phyloP scores from a whole-genome alignment of 2,888 invertebrate species.

The Limnephilus marmoratus region DNA sequence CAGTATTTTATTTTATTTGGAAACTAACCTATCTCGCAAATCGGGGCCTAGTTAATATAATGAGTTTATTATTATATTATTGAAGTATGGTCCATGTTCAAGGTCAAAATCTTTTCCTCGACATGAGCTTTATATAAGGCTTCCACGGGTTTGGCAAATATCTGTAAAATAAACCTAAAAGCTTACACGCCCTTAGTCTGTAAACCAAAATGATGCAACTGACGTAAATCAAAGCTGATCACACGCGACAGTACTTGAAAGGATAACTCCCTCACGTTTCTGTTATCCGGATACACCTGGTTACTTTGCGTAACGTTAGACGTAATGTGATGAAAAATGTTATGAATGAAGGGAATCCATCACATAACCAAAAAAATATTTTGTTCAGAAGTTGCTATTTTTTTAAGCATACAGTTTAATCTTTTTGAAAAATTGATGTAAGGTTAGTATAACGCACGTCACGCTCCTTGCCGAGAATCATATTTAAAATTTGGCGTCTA shows the following conservation, averaged over 20 bases:
- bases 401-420: not conserved
- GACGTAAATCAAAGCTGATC: conserved; percentile 17
- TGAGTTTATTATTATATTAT: no score
- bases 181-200: not conserved
- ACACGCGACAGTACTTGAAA: not conserved
- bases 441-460: no score
- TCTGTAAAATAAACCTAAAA: not conserved
- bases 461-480: no score
- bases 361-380: not conserved
- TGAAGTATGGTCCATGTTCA: no score
- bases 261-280: conserved; percentile 20
- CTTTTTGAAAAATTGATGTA: no score
- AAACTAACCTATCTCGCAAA: no score
- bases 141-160: not conserved
- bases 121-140: no score
- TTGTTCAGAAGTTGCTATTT: not conserved
- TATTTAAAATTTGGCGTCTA: no score
- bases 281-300: conserved; percentile 24
- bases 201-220: not conserved
- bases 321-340: not conserved
- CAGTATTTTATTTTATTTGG: no score
- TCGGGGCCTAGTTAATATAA: no score
- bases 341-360: not conserved
- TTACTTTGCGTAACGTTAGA: not conserved
- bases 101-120: no score